A percentile compares a stretch with the other conserved stretches of the same genome.
These are phyloP conservation scores for Acheta domesticus DNA, from an alignment of 2,888 invertebrate genomes.

Conservation along the genomic window DNA sequence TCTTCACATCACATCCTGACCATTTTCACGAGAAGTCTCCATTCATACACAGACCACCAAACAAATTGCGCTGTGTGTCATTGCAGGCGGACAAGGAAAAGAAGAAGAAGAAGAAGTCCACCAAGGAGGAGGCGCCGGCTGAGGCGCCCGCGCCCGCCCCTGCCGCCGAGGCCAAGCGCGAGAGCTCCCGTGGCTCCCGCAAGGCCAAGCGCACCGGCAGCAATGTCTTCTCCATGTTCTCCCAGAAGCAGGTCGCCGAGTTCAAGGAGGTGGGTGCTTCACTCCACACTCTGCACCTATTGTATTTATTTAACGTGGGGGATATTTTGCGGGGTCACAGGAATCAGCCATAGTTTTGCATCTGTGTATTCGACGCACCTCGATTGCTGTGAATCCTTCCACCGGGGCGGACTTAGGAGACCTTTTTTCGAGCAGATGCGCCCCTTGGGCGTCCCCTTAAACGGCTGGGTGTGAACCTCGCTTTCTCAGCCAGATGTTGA, in stretches of 20 bases:
- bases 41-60: no score
- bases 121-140: conserved; percentile 69
- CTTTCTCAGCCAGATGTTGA: background rate
- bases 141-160: conserved; percentile 68
- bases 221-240: conserved; percentile 96
- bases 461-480: no score
- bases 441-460: no score
- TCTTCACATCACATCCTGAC: no score
- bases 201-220: conserved; percentile 85
- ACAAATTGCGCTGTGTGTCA: background rate
- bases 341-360: background rate
- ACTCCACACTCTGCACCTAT: background rate
- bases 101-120: conserved; percentile 81
- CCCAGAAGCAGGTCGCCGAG: conserved; percentile 92
- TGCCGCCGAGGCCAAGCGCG: conserved; percentile 58
- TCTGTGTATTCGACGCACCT: background rate
- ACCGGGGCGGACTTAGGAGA: background rate
- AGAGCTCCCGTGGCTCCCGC: conserved; percentile 77
- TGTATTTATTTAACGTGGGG: background rate
- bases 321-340: no score
- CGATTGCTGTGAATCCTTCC: background rate
- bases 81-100: conserved; percentile 87
- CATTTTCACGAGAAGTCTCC: no score
- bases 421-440: no score
- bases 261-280: conserved; percentile 77